Evolutionary conservation across 2,888 invertebrate species (phyloP), one percentile per base, ranked within the genome.

Genomic region (Eretmocerus hayati): DNA sequence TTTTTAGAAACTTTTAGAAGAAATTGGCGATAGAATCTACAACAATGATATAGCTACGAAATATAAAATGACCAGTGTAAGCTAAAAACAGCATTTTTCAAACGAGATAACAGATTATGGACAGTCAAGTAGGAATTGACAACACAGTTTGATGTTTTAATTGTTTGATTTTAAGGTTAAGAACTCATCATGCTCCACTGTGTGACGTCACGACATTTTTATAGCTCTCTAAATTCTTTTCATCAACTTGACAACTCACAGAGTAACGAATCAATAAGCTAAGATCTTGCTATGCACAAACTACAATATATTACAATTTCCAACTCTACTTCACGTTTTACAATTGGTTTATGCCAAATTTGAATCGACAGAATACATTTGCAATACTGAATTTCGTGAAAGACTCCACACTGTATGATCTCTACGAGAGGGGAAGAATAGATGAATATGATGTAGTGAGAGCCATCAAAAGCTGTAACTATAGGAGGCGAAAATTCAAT

Each of bases 161-260:
- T 48, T 42, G 30, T 41, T 40, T 33, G 9, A 33, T 33, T 23
- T 42, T 26, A 50, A 48, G 42, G 36, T 48, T 53, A 38, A 55
- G 51, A 53, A 42, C 59, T 62, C 60, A 53, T 62, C 69, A 70
- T 71, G 69, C 69, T 69, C 66, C 67, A 68, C 66, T 62, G 62
- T 65, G 68, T 65, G 65, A 67, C 61, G 56, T 64, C 63, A 63
- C 66, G 64, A 67, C 65, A 67, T 65, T 64, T 63, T 65, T 67
- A 63, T 66, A 67, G 66, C 59, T 67, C 69, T 68, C 63, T 50
- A 69, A 67, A 67, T 67, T 60, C 62, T 62, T 62, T 60, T 54
- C 56, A 45, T 51, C 44, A 38, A 38, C 50, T n/a, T n/a, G n/a
- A n/a, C n/a, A 20, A 22, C 23, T 39, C 26, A 57, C 9, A 18